phyloP scores from a whole-genome alignment of 2,797 vertebrate genomes.

The Coregonus suidteri region DNA sequence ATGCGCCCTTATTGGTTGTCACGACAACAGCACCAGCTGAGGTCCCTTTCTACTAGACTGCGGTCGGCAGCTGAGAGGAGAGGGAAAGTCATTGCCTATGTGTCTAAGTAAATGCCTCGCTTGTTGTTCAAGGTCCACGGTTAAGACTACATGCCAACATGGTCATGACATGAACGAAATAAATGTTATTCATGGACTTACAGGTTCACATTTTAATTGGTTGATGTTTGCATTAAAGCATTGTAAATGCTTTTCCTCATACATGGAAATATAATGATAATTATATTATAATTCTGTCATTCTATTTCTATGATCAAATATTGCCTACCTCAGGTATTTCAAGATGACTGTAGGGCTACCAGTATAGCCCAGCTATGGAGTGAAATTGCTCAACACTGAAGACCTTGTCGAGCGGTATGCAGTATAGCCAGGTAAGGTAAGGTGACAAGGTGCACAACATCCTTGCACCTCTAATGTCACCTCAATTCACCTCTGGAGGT shows the following conservation, averaged over 20 bases:
- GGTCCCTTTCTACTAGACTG: constrained; percentile 69
- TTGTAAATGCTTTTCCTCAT: too few relatives aligned
- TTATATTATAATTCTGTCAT: too few relatives aligned
- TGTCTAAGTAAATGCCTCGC: not conserved
- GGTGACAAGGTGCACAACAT: not conserved
- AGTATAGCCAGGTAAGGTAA: too few relatives aligned
- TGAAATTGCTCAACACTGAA: too few relatives aligned
- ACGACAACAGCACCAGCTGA: constrained; percentile 84
- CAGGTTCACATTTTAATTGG: not conserved
- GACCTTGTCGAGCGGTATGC: too few relatives aligned
- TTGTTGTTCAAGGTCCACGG: constrained; percentile 1
- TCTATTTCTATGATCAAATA: too few relatives aligned
- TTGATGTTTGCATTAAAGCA: too few relatives aligned
- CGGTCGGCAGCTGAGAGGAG: constrained; percentile 18
- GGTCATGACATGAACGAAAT: not conserved
- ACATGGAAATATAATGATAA: too few relatives aligned
- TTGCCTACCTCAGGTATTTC: too few relatives aligned
- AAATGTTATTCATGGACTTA: not conserved
- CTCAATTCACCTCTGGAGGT: too few relatives aligned
- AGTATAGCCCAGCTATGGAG: too few relatives aligned
- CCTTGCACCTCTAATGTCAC: not conserved
- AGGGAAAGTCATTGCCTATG: not conserved
- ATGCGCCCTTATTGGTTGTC: constrained; percentile 80
- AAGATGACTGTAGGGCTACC: too few relatives aligned
- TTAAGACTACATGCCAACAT: not conserved